Conservation (phyloP, 2,888 invertebrate genomes). For the Macrophya annulata region DNA sequence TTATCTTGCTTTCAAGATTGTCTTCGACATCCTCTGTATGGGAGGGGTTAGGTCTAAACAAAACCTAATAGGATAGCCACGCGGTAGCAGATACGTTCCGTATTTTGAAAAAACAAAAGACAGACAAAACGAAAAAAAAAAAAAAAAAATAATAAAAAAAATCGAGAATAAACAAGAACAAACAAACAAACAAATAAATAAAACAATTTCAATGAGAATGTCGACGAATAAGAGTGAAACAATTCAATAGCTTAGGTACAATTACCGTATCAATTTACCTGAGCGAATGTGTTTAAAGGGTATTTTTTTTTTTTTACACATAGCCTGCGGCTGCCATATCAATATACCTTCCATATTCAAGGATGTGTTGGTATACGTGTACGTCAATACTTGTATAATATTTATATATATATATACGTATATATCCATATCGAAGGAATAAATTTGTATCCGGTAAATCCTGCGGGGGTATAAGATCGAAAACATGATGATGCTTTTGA, state of each 20-base stretch:
- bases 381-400: neutral
- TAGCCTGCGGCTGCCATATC: conserved; percentile 20
- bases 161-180: neutral
- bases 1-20: conserved; percentile 1
- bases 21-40: neutral
- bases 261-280: conserved; percentile 14
- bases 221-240: neutral
- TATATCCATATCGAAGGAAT: conserved; percentile 28
- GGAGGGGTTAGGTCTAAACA: neutral
- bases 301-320: neutral
- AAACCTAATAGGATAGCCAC: neutral
- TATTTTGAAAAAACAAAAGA: neutral
- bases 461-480: conserved; percentile 26
- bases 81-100: no score
- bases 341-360: neutral
- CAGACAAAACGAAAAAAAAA: no score
- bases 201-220: neutral
- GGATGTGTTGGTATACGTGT: neutral
- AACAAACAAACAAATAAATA: neutral
- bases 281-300: neutral
- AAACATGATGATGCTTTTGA: conserved; percentile 33
- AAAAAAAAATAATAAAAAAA: no score
- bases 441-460: conserved; percentile 28
- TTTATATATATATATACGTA: neutral
- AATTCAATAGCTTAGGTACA: neutral